Base-by-base conservation (phyloP, 2,113 vertebrate genomes). In the Steatornis caripensis region DNA sequence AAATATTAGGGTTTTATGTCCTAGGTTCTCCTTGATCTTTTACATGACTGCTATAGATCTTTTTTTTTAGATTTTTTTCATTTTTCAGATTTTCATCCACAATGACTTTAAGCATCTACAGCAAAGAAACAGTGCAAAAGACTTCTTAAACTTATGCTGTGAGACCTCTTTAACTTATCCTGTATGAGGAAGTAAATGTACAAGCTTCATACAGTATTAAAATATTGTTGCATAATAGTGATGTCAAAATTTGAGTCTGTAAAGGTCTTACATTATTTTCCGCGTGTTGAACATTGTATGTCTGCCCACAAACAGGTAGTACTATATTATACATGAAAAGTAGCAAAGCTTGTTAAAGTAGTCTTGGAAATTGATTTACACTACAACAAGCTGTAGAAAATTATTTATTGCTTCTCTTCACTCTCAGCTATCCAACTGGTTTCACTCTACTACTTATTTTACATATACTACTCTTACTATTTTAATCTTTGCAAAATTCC, bases 241-340 rank as follows among this genome's bases (percentile, higher is more conserved):
- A 57, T 23, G 15, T 87, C 15, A 81, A 81, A 72, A 61, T n/a
- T 45, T 74, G 18, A 34, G 11, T 39, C 29, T 81, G 4, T 54
- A 62, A 66, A 61, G 10, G 43, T 12, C 1, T 54, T 20, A 20
- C 5, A 34, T 11, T 57, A 23, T 91, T 80, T 72, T 84, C 24
- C 77, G 6, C 3, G 16, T 7, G 0, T 20, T 64, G 20, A 68
- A 30, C 19, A 27, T 53, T 3, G 0, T 41, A 70, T 49, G 10
- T 21, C 53, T 78, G 9, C 22, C 51, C 32, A 30, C 39, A 86
- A 76, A 68, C 17, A 51, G 4, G 10, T 15, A 68, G 49, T 71
- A 75, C 6, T 61, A 3, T 12, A 58, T 55, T 80, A 30, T 3
- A 45, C 21, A 61, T 4, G 11, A 69, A 87, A 93, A 84, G 20